phyloP scores from a whole-genome alignment of 1,140 invertebrate genomes.

The Rhagoletis zephyria region DNA sequence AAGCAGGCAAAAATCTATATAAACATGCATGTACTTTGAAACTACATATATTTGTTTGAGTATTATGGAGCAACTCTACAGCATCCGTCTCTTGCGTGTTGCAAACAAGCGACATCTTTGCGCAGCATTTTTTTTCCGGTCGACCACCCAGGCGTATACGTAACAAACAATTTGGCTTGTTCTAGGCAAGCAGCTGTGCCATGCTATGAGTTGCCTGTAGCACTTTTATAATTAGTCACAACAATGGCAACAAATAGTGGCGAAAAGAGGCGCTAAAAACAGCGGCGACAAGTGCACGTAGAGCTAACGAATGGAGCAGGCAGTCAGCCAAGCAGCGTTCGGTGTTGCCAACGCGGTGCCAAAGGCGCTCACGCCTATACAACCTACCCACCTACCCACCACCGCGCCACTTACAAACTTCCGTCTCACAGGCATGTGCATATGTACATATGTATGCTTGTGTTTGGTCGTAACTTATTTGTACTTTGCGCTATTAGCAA shows the following conservation, averaged over 20 bases:
- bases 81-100: not conserved
- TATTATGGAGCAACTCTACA: not conserved
- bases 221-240: conserved; percentile 48
- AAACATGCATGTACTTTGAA: not conserved
- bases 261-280: not conserved
- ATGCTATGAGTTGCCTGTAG: not conserved
- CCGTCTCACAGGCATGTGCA: not conserved
- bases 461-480: conserved; percentile 16
- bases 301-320: not conserved
- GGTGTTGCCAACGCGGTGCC: conserved; percentile 3
- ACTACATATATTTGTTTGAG: not conserved
- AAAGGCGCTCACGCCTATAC: not conserved
- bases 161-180: conserved; percentile 28
- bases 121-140: not conserved
- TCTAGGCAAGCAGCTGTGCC: not conserved
- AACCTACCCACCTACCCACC: not conserved
- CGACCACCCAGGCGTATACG: not conserved
- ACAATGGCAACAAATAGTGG: conserved; percentile 12
- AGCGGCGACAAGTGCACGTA: not conserved
- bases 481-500: conserved; percentile 18
- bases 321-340: not conserved
- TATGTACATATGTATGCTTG: not conserved
- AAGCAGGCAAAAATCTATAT: not conserved
- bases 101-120: not conserved
- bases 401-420: not conserved